Percentiles rank a stretch among this genome's conserved stretches.
Evolutionary conservation across 2,888 invertebrate species (phyloP).

Genomic region (Isotomurus palustris): DNA sequence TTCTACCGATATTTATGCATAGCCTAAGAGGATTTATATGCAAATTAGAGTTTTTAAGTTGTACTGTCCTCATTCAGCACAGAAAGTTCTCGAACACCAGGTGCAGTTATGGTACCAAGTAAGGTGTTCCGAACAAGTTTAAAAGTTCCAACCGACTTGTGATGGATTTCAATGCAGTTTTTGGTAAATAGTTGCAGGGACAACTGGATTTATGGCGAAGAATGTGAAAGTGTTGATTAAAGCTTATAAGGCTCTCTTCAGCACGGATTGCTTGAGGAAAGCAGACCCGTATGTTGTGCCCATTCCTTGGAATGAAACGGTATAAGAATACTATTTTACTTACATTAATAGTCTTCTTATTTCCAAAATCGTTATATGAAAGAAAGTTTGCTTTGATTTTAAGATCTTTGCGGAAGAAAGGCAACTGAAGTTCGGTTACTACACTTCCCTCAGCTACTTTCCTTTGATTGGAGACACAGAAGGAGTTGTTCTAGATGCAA

Average conservation of each 20-base stretch:
- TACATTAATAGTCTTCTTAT: too few species aligned
- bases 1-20: too few species aligned
- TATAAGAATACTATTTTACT: slow-evolving; percentile 24
- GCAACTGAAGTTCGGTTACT: slow-evolving; percentile 49
- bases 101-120: background rate
- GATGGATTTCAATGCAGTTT: too few species aligned
- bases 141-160: too few species aligned
- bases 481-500: slow-evolving; percentile 46
- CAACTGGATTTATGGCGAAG: slow-evolving; percentile 49
- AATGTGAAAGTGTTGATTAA: slow-evolving; percentile 49
- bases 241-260: slow-evolving; percentile 45
- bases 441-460: slow-evolving; percentile 48
- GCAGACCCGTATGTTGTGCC: slow-evolving; percentile 48
- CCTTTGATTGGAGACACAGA: slow-evolving; percentile 49
- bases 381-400: too few species aligned
- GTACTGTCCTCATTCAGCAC: too few species aligned
- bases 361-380: too few species aligned
- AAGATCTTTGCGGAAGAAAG: slow-evolving; percentile 10
- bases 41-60: too few species aligned
- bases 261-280: slow-evolving; percentile 13
- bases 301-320: slow-evolving; percentile 48
- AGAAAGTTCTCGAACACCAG: background rate
- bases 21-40: too few species aligned
- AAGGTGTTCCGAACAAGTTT: too few species aligned
- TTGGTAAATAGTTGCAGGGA: slow-evolving; percentile 47